A percentile compares a stretch with the other conserved stretches of the same genome.
These are phyloP conservation scores for Diachasmimorpha longicaudata DNA, from an alignment of 1,140 invertebrate genomes.

Conservation along the genomic window DNA sequence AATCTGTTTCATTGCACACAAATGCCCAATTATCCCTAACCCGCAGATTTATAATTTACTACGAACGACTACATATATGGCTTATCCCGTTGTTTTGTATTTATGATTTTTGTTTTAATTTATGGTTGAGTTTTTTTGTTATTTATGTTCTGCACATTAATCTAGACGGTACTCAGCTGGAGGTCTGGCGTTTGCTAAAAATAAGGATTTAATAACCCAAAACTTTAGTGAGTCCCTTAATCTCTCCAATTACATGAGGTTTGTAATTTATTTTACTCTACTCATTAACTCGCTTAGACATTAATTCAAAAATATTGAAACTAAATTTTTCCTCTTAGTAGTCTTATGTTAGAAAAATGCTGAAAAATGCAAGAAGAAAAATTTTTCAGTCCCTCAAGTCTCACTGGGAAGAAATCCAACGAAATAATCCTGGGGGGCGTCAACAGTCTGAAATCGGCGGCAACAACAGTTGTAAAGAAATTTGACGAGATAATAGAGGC, in stretches of 20 bases:
- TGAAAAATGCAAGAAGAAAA: constrained; percentile 1
- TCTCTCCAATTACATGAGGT: constrained; percentile 58
- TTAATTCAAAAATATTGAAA: background rate
- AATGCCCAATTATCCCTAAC: background rate
- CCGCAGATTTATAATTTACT: background rate
- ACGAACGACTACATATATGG: constrained; percentile 24
- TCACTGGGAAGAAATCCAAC: constrained; percentile 86
- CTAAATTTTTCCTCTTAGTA: background rate
- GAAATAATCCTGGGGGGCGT: constrained; percentile 85
- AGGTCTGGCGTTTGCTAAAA: constrained; percentile 56
- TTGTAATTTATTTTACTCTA: constrained; percentile 32
- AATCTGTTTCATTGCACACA: background rate
- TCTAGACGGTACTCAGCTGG: constrained; percentile 56
- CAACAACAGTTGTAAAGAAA: constrained; percentile 85
- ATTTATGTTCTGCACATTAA: constrained; percentile 32
- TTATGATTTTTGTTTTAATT: background rate
- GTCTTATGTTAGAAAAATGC: background rate
- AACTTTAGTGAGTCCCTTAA: constrained; percentile 59
- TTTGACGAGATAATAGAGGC: constrained; percentile 93
- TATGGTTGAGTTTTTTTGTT: constrained; percentile 20
- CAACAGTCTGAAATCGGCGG: constrained; percentile 85
- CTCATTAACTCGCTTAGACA: background rate
- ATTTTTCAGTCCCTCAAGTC: constrained; percentile 74
- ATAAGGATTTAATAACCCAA: constrained; percentile 54
- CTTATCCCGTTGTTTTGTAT: constrained; percentile 26